A percentile compares a stretch with the other conserved stretches of the same genome.
These are phyloP conservation scores for Conchocele bisecta DNA, from an alignment of 2,888 invertebrate genomes.

Conservation along the genomic window DNA sequence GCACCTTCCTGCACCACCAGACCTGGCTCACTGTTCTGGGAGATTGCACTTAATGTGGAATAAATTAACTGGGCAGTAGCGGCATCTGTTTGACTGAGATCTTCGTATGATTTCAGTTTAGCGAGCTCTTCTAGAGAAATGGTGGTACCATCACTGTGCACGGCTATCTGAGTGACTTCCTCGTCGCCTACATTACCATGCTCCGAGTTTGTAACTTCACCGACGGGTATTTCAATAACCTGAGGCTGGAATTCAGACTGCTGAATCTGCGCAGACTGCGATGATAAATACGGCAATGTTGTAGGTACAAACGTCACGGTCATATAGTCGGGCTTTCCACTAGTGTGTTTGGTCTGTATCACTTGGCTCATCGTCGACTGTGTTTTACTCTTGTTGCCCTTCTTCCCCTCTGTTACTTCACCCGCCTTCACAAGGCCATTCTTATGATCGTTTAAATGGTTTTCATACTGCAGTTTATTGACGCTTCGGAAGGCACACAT, in stretches of 20 bases:
- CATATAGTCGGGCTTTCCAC: too few relatives aligned
- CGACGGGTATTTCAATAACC: conserved; percentile 14
- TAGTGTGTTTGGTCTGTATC: too few relatives aligned
- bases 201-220: neutral
- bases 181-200: too few relatives aligned
- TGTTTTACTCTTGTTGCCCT: neutral
- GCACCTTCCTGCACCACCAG: conserved; percentile 29
- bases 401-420: conserved; percentile 18
- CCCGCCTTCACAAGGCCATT: conserved; percentile 81
- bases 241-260: too few relatives aligned
- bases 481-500: conserved; percentile 84
- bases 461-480: conserved; percentile 86
- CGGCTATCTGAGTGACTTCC: conserved; percentile 26
- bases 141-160: too few relatives aligned
- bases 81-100: conserved; percentile 65
- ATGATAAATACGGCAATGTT: too few relatives aligned
- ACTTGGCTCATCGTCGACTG: too few relatives aligned
- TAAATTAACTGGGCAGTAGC: conserved; percentile 73
- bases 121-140: conserved; percentile 74
- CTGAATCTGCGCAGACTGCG: too few relatives aligned
- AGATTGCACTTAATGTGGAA: conserved; percentile 72
- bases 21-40: conserved; percentile 57
- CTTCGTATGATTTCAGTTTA: conserved; percentile 67
- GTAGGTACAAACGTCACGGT: too few relatives aligned
- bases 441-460: conserved; percentile 85